phyloP scores from a whole-genome alignment of 2,888 invertebrate species.

The Stenichneumon culpator region DNA sequence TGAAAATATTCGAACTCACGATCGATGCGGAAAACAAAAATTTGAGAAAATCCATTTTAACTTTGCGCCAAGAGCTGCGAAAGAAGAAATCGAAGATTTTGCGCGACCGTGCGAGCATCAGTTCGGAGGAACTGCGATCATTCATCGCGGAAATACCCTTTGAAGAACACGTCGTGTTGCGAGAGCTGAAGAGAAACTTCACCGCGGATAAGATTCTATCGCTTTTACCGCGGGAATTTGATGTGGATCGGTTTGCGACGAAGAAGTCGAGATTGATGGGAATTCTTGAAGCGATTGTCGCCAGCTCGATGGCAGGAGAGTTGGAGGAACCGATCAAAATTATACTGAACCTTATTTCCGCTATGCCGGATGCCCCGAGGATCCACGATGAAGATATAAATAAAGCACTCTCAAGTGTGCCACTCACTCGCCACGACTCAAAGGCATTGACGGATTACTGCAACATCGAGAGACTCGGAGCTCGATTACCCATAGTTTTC shows the following conservation, averaged over 20 bases:
- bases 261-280: conserved; percentile 44
- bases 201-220: conserved; percentile 17
- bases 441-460: conserved; percentile 19
- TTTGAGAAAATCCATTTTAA: neutral
- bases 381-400: conserved; percentile 50
- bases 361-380: conserved; percentile 48
- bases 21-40: neutral
- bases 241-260: conserved; percentile 39
- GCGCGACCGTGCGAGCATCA: neutral
- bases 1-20: conserved; percentile 27
- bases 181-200: conserved; percentile 11
- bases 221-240: conserved; percentile 48
- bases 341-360: conserved; percentile 22
- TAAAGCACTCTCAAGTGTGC: conserved; percentile 32
- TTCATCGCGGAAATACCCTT: conserved; percentile 6
- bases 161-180: neutral
- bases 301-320: neutral
- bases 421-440: neutral
- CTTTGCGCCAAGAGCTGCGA: neutral
- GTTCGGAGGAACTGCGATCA: neutral
- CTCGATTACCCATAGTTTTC: conserved; percentile 49
- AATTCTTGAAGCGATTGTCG: conserved; percentile 26
- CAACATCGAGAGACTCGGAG: neutral
- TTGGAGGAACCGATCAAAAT: conserved; percentile 4
- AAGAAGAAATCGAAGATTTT: neutral